A percentile compares a stretch with the other conserved stretches of the same genome.
Conservation (phyloP, 1,140 invertebrate species). For the Steinernema feltiae region DNA sequence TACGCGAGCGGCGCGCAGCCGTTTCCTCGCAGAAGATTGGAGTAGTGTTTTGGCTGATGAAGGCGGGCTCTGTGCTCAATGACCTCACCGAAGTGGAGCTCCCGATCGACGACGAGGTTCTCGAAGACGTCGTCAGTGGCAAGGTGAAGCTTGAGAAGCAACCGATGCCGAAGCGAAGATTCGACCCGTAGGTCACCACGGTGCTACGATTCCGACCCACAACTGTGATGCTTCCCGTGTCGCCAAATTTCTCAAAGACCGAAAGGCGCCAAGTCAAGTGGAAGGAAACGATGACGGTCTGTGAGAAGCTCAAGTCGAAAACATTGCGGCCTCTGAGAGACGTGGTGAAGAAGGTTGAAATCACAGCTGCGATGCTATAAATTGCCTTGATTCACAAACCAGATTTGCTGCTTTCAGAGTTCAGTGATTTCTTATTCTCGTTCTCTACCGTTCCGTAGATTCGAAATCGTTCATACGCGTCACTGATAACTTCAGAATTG, state of each 20-base stretch:
- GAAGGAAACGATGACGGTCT: no score
- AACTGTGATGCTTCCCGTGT: not conserved
- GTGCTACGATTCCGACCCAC: not conserved
- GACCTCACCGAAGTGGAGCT: not conserved
- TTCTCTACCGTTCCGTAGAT: no score
- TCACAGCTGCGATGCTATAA: not conserved
- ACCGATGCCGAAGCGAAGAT: not conserved
- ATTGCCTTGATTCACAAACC: not conserved
- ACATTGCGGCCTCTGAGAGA: not conserved
- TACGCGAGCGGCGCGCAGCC: not conserved
- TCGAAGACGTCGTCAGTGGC: not conserved
- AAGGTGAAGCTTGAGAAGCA: not conserved
- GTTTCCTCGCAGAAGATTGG: not conserved
- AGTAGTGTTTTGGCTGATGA: not conserved
- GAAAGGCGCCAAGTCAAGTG: no score
- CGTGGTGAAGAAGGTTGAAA: not conserved
- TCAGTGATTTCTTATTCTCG: no score
- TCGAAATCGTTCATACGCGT: no score
- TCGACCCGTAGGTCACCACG: not conserved
- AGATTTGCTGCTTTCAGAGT: no score
- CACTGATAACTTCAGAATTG: no score
- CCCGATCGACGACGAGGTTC: not conserved
- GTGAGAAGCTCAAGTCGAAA: no score
- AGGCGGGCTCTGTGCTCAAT: not conserved
- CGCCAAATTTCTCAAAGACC: not conserved